These are phyloP conservation scores for Cephus pulcher DNA, from an alignment of 2,888 invertebrate species.

Conservation along the genomic window DNA sequence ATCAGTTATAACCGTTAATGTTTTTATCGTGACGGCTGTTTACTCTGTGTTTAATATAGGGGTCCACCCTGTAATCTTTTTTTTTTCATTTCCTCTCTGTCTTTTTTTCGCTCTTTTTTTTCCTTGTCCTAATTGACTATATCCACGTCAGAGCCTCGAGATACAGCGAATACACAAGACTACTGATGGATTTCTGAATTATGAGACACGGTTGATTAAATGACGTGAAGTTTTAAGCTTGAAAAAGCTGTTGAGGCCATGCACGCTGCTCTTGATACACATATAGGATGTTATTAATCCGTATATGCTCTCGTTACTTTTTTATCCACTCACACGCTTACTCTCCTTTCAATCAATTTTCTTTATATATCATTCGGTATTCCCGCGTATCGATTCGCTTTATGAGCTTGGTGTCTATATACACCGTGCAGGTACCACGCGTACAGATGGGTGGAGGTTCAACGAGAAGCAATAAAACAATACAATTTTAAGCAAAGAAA, in stretches of 20 bases:
- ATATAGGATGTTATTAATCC: neutral
- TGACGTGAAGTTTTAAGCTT: neutral
- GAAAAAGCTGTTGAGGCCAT: neutral
- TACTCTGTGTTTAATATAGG: neutral
- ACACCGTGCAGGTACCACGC: neutral
- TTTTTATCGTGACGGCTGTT: too few relatives aligned
- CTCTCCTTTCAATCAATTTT: neutral
- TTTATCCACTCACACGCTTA: neutral
- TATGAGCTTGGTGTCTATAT: neutral
- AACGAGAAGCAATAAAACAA: neutral
- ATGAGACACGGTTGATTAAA: neutral
- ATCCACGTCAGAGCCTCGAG: neutral
- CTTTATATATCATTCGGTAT: neutral
- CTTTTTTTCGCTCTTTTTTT: neutral
- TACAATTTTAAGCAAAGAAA: neutral
- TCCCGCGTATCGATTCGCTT: neutral
- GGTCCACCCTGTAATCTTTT: neutral
- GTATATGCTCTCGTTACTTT: neutral
- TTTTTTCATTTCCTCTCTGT: neutral
- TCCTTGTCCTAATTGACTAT: neutral
- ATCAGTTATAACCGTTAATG: too few relatives aligned
- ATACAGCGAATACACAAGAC: neutral
- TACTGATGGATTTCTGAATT: neutral
- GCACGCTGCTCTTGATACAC: neutral
- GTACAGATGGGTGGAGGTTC: neutral